Percentiles rank a stretch among this genome's conserved stretches.
These are phyloP conservation scores for Callyntrura sp. DNA, from an alignment of 2,888 invertebrate genomes.

Conservation along the genomic window DNA sequence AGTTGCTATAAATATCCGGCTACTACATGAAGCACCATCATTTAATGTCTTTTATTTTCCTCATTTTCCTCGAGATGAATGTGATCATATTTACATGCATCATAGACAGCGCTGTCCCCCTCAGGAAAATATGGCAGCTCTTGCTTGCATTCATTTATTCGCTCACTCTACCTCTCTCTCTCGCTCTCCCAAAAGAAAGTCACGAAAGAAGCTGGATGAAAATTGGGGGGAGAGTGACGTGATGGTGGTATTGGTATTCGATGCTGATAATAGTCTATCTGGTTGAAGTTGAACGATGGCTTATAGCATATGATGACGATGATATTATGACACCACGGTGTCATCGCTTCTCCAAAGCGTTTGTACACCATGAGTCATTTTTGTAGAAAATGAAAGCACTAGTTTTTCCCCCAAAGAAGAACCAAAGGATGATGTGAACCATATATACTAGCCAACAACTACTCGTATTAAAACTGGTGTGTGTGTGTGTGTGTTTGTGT, in stretches of 20 bases:
- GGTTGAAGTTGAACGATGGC: constrained; percentile 66
- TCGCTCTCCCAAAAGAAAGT: constrained; percentile 38
- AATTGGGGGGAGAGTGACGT: constrained; percentile 5
- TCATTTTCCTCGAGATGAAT: constrained; percentile 55
- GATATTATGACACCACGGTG: constrained; percentile 73
- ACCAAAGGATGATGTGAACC: constrained; percentile 44
- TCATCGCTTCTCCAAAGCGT: constrained; percentile 68
- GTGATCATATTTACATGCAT: constrained; percentile 59
- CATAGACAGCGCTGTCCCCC: constrained; percentile 34
- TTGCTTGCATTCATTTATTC: constrained; percentile 38
- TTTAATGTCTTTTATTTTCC: constrained; percentile 55
- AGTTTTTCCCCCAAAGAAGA: background rate
- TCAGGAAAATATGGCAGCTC: constrained; percentile 36
- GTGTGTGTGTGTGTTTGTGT: background rate
- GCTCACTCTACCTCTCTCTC: background rate
- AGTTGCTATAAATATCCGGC: constrained; percentile 36
- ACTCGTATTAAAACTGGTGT: background rate
- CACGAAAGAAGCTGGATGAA: constrained; percentile 57
- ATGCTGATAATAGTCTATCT: constrained; percentile 56
- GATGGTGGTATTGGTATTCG: background rate
- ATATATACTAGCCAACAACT: background rate
- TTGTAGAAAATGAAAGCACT: constrained; percentile 14
- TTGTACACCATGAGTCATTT: constrained; percentile 45
- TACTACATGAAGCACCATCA: constrained; percentile 35
- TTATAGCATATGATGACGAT: constrained; percentile 70